These are phyloP conservation scores for Cataglyphis rosenhaueri DNA, from an alignment of 2,888 invertebrate species.

Conservation along the genomic window DNA sequence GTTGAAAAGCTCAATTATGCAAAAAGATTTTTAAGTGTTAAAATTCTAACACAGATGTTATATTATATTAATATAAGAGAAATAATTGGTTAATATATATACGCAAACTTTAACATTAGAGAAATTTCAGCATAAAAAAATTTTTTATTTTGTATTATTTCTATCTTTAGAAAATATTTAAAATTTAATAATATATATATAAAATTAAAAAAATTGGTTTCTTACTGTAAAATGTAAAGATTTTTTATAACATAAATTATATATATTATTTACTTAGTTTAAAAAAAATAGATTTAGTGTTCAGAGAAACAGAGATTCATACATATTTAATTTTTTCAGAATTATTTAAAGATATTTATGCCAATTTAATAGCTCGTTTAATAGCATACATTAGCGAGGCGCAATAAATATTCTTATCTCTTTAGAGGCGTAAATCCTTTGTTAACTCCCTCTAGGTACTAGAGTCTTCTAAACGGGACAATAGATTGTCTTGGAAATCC, in stretches of 20 bases:
- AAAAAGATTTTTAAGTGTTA: neutral
- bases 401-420: conserved; percentile 70
- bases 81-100: neutral
- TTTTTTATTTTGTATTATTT: neutral
- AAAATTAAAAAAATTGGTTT: neutral
- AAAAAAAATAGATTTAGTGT: neutral
- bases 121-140: neutral
- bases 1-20: neutral
- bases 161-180: neutral
- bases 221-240: neutral
- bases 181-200: no score
- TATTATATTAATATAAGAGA: neutral
- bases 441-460: conserved; percentile 55
- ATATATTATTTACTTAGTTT: neutral
- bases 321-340: neutral
- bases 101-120: neutral
- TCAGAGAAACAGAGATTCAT: neutral
- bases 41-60: neutral
- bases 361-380: conserved; percentile 5
- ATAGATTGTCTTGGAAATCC: conserved; percentile 61
- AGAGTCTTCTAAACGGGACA: conserved; percentile 43
- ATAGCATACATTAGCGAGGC: conserved; percentile 59
- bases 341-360: neutral
- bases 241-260: neutral
- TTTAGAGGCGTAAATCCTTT: conserved; percentile 62